phyloP scores from a whole-genome alignment of 2,113 vertebrate species.

The Neogale vison region DNA sequence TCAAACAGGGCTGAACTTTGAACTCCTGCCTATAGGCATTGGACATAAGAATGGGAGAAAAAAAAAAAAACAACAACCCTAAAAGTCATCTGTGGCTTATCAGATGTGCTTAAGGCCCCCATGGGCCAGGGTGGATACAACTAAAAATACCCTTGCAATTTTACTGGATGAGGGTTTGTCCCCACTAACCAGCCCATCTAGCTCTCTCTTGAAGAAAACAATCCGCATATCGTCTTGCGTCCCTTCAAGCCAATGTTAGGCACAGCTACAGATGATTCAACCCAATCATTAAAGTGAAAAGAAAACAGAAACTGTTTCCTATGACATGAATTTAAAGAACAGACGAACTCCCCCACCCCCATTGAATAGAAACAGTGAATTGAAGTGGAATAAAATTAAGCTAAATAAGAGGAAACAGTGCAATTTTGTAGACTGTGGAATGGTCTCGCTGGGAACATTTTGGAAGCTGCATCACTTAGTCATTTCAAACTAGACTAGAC shows the following conservation, averaged over 20 bases:
- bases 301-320: conserved; percentile 23
- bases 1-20: neutral
- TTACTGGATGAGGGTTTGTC: neutral
- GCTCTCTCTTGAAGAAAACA: neutral
- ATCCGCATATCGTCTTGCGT: neutral
- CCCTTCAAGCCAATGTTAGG: neutral
- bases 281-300: conserved; percentile 15
- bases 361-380: conserved; percentile 48
- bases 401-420: conserved; percentile 72
- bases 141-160: neutral
- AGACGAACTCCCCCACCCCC: neutral
- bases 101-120: neutral
- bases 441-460: conserved; percentile 64
- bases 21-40: neutral
- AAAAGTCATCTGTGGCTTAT: neutral
- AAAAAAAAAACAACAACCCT: neutral
- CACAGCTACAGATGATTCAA: neutral
- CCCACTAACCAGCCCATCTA: neutral
- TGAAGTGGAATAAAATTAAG: conserved; percentile 61
- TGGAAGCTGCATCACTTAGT: conserved; percentile 56
- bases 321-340: conserved; percentile 24
- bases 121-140: neutral
- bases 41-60: neutral
- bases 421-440: conserved; percentile 62
- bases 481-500: conserved; percentile 66